These are phyloP conservation scores for Prunella fulvescens DNA, from an alignment of 2,113 vertebrate genomes.

Conservation along the genomic window DNA sequence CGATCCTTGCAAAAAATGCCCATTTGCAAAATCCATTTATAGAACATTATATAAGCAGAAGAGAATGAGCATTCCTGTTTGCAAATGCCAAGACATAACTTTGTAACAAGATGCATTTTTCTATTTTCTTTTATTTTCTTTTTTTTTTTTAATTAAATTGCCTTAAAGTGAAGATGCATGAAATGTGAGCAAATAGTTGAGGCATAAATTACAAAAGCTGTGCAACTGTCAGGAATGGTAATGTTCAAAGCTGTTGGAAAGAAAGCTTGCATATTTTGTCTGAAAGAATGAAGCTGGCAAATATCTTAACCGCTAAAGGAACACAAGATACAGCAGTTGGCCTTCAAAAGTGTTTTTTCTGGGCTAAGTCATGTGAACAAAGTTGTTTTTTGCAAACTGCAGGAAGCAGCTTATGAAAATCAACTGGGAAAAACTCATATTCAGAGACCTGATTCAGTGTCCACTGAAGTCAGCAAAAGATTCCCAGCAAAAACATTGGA, in stretches of 20 bases:
- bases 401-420: neutral
- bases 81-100: neutral
- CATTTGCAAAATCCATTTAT: neutral
- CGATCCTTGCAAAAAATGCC: neutral
- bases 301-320: neutral
- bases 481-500: neutral
- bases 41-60: neutral
- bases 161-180: neutral
- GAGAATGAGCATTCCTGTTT: neutral
- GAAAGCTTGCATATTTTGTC: neutral
- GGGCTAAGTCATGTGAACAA: neutral
- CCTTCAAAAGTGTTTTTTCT: slow-evolving; percentile 19
- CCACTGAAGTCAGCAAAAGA: neutral
- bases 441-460: neutral
- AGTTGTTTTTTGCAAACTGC: neutral
- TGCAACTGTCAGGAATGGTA: neutral
- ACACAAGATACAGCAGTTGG: neutral
- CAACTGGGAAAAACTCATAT: neutral
- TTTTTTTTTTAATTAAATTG: neutral
- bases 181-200: neutral
- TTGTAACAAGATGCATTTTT: neutral
- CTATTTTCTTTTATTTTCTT: neutral
- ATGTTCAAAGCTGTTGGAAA: neutral
- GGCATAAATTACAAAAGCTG: neutral
- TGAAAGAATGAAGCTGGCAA: neutral